Percentiles rank a stretch among this genome's conserved stretches.
phyloP scores from a whole-genome alignment of 37 sponge, comb jelly and placozoan genomes.

The Axinella damicornis region DNA sequence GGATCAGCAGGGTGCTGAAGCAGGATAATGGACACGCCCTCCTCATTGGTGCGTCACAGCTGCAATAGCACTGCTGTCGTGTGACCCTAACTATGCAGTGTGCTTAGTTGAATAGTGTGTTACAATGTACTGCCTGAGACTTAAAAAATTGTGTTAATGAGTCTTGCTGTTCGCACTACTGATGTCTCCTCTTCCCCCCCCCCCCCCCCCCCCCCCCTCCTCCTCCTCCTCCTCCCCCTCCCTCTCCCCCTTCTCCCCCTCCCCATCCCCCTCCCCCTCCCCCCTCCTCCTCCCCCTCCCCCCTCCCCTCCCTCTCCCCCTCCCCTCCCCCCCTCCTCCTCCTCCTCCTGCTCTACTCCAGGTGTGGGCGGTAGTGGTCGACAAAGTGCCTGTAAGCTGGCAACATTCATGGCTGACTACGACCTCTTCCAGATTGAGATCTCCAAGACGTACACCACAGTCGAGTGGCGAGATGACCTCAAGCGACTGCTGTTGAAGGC shows the following conservation, averaged over 20 bases:
- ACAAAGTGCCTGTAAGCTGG: slow-evolving; percentile 95
- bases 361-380: slow-evolving; percentile 97
- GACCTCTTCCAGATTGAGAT: slow-evolving; percentile 98
- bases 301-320: not conserved
- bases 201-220: too few species aligned
- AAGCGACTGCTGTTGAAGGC: slow-evolving; percentile 92
- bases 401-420: slow-evolving; percentile 96
- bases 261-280: too few species aligned
- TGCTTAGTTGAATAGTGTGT: too few species aligned
- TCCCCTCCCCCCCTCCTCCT: not conserved
- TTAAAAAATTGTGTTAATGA: too few species aligned
- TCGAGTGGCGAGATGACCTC: slow-evolving; percentile 97
- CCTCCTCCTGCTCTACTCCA: not conserved
- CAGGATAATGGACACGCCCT: slow-evolving; percentile 97
- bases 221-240: too few species aligned
- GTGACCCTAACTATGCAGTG: not conserved
- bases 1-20: slow-evolving; percentile 94
- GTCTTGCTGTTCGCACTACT: too few species aligned
- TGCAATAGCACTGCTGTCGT: not conserved
- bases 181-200: too few species aligned
- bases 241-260: too few species aligned
- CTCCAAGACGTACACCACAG: slow-evolving; percentile 88
- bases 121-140: too few species aligned
- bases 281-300: not conserved
- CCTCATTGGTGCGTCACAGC: slow-evolving; percentile 61